Evolutionary conservation across 1,140 invertebrate species (phyloP).

Genomic region (honey bee (Apis mellifera)): Amel_HAv3.1 CM009941.2:15640001-15640500

Average conservation of each 20-base stretch:
- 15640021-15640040: conserved; percentile 76
- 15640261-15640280: conserved; percentile 83
- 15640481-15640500: not conserved
- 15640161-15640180: not conserved
- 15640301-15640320: conserved; percentile 82
- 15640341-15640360: conserved; percentile 88
- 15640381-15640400: conserved; percentile 87
- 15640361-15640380: conserved; percentile 87
- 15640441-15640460: conserved; percentile 38
- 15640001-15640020: conserved; percentile 76
- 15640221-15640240: conserved; percentile 73
- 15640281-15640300: conserved; percentile 83
- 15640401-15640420: conserved; percentile 85
- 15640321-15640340: conserved; percentile 82
- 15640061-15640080: conserved; percentile 89
- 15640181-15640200: conserved; percentile 68
- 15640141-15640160: not conserved
- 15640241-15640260: conserved; percentile 77
- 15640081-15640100: conserved; percentile 85
- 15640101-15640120: conserved; percentile 81
- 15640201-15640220: conserved; percentile 82
- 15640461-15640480: not conserved
- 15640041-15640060: conserved; percentile 87
- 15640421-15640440: conserved; percentile 79
- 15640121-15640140: not conserved